Conservation (phyloP, 2,888 invertebrate species). For the Rhingia campestris region DNA sequence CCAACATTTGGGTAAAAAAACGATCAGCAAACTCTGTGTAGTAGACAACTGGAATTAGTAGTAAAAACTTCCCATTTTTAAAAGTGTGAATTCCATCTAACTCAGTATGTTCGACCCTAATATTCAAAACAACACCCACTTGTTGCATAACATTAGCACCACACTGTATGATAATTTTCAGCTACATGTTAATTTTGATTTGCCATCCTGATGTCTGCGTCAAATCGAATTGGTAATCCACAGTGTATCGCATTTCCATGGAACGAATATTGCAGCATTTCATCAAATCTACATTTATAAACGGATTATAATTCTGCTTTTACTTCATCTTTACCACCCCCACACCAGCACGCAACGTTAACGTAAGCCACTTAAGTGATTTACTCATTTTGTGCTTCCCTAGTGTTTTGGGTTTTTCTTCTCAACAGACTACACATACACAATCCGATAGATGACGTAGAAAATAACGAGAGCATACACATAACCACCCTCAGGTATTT, state of each 20-base stretch:
- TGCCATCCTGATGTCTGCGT: background rate
- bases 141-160: background rate
- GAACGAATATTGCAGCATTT: slow-evolving; percentile 41
- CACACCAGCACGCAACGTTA: slow-evolving; percentile 13
- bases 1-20: no score
- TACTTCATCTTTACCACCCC: background rate
- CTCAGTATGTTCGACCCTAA: background rate
- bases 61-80: no score
- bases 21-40: no score
- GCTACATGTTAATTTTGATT: slow-evolving; percentile 15
- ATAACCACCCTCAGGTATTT: slow-evolving; percentile 24
- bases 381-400: slow-evolving; percentile 67
- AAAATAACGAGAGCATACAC: slow-evolving; percentile 39
- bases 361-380: slow-evolving; percentile 72
- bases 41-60: no score
- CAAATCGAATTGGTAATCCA: slow-evolving; percentile 3
- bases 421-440: slow-evolving; percentile 3
- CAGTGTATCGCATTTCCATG: slow-evolving; percentile 27
- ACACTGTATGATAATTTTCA: slow-evolving; percentile 15
- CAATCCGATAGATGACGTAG: slow-evolving; percentile 66
- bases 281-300: slow-evolving; percentile 65
- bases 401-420: slow-evolving; percentile 35
- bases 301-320: slow-evolving; percentile 61
- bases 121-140: background rate
- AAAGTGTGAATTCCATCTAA: no score